These are phyloP conservation scores for Apis mellifera DNA, from an alignment of 1,140 invertebrate genomes.

Conservation along the genomic window Amel_HAv3.1 CM009936.2:1889001-1889500, in stretches of 20 bases:
- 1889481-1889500: too few species aligned
- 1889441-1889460: not conserved
- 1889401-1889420: not conserved
- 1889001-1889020: too few species aligned
- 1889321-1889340: not conserved
- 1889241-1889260: not conserved
- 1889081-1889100: too few species aligned
- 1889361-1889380: not conserved
- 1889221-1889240: not conserved
- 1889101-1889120: too few species aligned
- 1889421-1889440: not conserved
- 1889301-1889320: not conserved
- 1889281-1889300: not conserved
- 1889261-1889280: not conserved
- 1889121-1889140: too few species aligned
- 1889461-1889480: too few species aligned
- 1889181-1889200: not conserved
- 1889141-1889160: not conserved
- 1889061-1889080: too few species aligned
- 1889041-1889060: too few species aligned
- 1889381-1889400: not conserved
- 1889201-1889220: too few species aligned
- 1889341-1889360: not conserved
- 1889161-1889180: too few species aligned
- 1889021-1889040: too few species aligned